Conservation (phyloP, 2,113 vertebrate genomes). For the Apus apus region DNA sequence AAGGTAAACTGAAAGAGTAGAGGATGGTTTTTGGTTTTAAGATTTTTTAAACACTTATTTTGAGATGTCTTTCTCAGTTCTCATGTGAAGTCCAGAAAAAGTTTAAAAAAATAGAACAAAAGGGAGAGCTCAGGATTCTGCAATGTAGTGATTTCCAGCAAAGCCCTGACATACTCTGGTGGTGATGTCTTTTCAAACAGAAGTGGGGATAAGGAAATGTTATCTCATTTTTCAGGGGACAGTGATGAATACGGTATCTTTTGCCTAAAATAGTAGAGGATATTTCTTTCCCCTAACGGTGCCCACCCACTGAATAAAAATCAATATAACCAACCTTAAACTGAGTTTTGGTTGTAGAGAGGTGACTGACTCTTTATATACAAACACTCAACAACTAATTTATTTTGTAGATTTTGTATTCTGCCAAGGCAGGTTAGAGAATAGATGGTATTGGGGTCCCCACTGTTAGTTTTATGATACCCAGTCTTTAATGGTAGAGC, state of each 20-base stretch:
- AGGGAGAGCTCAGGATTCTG: not conserved
- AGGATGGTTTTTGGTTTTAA: not conserved
- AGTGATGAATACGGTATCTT: not conserved
- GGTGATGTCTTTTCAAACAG: not conserved
- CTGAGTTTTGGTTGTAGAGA: not conserved
- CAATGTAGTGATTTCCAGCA: not conserved
- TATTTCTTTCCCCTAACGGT: not conserved
- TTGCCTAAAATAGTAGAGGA: not conserved
- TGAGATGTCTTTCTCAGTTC: not conserved
- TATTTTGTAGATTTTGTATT: not conserved
- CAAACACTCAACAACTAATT: not conserved
- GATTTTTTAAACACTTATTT: not conserved
- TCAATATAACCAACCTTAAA: not conserved
- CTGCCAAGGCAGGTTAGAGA: not conserved
- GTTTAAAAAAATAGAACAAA: too few species aligned
- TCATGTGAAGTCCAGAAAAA: not conserved
- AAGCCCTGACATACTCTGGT: not conserved
- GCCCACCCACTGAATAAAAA: not conserved
- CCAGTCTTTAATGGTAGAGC: not conserved
- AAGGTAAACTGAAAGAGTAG: not conserved
- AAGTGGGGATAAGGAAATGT: not conserved
- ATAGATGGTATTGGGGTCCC: not conserved
- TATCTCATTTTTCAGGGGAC: not conserved
- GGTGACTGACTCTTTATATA: not conserved
- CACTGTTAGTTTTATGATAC: not conserved